Evolutionary conservation across 2,113 vertebrate genomes (phyloP).

Genomic region (Microtus oregoni): DNA sequence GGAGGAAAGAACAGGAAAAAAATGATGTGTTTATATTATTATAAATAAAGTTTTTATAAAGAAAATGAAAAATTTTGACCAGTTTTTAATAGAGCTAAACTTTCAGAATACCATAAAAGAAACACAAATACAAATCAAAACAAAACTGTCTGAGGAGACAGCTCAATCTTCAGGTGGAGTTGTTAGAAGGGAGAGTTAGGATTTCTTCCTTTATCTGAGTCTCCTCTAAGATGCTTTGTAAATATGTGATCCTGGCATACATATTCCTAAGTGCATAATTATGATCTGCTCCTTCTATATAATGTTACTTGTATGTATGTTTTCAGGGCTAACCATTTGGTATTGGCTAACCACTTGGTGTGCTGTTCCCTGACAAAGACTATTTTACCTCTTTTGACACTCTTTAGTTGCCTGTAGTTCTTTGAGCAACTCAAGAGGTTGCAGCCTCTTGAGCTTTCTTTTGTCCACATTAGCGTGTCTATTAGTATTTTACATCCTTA

Average conservation of each 20-base stretch:
- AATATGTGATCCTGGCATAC: conserved; percentile 11
- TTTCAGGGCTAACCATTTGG: background rate
- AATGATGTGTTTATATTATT: background rate
- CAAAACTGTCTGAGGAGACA: background rate
- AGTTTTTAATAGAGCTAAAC: background rate
- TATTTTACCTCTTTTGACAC: background rate
- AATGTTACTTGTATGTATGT: background rate
- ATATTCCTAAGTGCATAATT: background rate
- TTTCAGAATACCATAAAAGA: background rate
- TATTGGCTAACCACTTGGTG: background rate
- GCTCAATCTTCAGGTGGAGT: background rate
- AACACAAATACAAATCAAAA: background rate
- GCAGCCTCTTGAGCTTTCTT: background rate
- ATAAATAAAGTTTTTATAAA: background rate
- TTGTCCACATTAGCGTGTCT: too few species aligned
- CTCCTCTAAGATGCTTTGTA: background rate
- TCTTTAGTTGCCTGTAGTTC: background rate
- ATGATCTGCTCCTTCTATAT: background rate
- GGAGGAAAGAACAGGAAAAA: background rate
- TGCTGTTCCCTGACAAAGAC: background rate
- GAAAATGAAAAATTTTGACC: background rate
- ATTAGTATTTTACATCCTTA: background rate
- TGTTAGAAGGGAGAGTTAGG: background rate
- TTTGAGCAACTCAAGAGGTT: background rate
- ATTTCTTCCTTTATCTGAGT: background rate